Base-by-base conservation (phyloP, 2,797 vertebrate species). In the Sebastes vulpes region DNA sequence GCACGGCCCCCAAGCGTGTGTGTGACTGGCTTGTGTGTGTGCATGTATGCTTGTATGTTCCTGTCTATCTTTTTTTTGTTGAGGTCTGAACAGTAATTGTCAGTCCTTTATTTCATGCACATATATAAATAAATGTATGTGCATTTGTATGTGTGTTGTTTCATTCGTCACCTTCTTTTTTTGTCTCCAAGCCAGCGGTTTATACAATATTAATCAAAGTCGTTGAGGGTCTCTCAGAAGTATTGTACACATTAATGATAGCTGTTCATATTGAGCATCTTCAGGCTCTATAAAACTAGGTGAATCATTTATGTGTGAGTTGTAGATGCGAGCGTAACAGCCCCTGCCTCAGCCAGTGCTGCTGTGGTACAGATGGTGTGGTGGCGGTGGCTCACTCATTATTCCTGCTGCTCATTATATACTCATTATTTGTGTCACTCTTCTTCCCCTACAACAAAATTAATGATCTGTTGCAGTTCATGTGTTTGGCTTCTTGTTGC, bases 351-450 rank as follows among this genome's bases (percentile, higher is more conserved):
- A 25, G 71, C 53, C 63, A 48, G 12, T 57, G 25, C 23, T 61
- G 65, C 76, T 58, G 76, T 35, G 77, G 70, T 87, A 38, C 77
- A 71, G 84, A 87, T 79, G 88, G 72, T 80, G 83, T 63, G 59
- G 52, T 56, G 50, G 57, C 74, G 75, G 73, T 54, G 50, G 26
- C 4, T 14, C 42, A 9, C 76, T 90, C 80, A 85, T 92, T 92
- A 75, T 81, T 90, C 42, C 66, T 77, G 66, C 63, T 77, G 65
- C 68, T 92, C 89, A 89, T 93, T 91, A 91, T 85, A 80, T 85
- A 77, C 79, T 87, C 80, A 80, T 86, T 85, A 84, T 68, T 72
- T 50, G 18, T 86, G 80, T 89, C 87, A 82, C 82, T 86, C 73
- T 77, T 83, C 32, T 25, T 58, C 26, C 52, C 50, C 65, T 72